Conservation (phyloP, 2,888 invertebrate genomes). For the Drosophila affinis region DNA sequence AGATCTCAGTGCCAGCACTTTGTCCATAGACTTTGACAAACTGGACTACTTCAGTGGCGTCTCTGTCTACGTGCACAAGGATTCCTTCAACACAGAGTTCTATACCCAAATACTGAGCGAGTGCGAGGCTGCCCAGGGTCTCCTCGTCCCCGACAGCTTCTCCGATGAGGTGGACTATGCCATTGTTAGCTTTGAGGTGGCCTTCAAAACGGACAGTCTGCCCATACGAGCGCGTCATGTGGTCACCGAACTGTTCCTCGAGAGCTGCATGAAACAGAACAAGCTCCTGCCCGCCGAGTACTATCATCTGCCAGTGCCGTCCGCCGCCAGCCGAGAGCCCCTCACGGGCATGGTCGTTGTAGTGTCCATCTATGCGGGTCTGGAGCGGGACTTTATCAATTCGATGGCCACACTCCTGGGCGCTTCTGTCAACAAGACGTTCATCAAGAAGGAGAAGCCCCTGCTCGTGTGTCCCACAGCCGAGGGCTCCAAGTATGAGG, state of each 20-base stretch:
- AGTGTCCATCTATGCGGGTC: constrained; percentile 90
- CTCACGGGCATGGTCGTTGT: constrained; percentile 90
- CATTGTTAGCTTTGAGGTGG: constrained; percentile 86
- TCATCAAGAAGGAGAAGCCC: constrained; percentile 90
- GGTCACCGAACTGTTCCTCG: constrained; percentile 82
- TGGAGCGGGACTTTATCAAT: constrained; percentile 90
- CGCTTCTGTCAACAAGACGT: constrained; percentile 88
- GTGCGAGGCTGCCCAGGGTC: constrained; percentile 86
- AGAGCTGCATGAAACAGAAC: constrained; percentile 85
- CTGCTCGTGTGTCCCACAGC: constrained; percentile 91
- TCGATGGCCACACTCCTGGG: constrained; percentile 89
- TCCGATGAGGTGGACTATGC: constrained; percentile 87
- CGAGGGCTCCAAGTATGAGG: constrained; percentile 91
- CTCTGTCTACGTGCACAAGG: constrained; percentile 83
- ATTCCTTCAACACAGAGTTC: constrained; percentile 84
- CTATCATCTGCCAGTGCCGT: constrained; percentile 88
- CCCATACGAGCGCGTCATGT: constrained; percentile 78
- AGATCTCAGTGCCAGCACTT: constrained; percentile 71
- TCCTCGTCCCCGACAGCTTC: constrained; percentile 84
- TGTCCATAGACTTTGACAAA: constrained; percentile 80
- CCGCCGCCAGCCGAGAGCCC: constrained; percentile 84
- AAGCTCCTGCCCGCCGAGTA: constrained; percentile 87
- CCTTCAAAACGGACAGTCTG: constrained; percentile 62
- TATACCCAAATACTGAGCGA: constrained; percentile 83
- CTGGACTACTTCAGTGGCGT: constrained; percentile 79